Evolutionary conservation across 2,797 vertebrate species (phyloP), one percentile per base, ranked within the genome.

Genomic region (Pempheris klunzingeri): DNA sequence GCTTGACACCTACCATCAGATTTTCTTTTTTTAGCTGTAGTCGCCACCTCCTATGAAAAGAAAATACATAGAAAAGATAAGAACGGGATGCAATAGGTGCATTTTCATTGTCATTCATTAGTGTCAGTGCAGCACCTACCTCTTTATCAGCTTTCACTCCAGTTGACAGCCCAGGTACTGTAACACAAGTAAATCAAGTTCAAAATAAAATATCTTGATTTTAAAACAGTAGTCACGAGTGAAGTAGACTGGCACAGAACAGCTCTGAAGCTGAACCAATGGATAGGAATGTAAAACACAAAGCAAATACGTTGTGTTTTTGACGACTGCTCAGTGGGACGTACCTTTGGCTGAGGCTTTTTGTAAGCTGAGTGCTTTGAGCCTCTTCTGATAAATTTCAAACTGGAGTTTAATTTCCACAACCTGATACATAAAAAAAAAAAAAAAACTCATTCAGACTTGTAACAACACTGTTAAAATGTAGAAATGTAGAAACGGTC

Each of bases 341-440:
- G 7, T 80, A 97, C 97, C 96, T 96, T 90, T 96, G 74, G 80
- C 90, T 74, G 93, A 93, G 52, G 90, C 88, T 80, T 94, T 96
- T 81, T 96, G 96, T 81, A 97, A 85, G 78, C 95, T 86, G 57
- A 97, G 92, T 4, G 95, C 93, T 94, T 96, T 97, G 36, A 94
- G 94, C 64, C 95, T 94, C 89, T 98, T 98, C 86, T 96, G 95
- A 90, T 96, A 96, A 88, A 98, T 96, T 89, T 98, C 95, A 92
- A 97, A 96, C 84, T 96, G 97, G 13, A 98, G 94, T 87, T 98
- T 98, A 86, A 98, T 96, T 93, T 98, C 97, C 60, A 97, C 97
- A 82, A 98, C 97, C 97, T 98, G 88, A 57, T 14, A 77, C 59
- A 87, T n/a, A 84, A 84, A 82, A 59, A 52, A 7, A 85, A 83